A percentile compares a stretch with the other conserved stretches of the same genome.
Conservation (phyloP, 2,888 invertebrate species). For the Epinotia bilunana region DNA sequence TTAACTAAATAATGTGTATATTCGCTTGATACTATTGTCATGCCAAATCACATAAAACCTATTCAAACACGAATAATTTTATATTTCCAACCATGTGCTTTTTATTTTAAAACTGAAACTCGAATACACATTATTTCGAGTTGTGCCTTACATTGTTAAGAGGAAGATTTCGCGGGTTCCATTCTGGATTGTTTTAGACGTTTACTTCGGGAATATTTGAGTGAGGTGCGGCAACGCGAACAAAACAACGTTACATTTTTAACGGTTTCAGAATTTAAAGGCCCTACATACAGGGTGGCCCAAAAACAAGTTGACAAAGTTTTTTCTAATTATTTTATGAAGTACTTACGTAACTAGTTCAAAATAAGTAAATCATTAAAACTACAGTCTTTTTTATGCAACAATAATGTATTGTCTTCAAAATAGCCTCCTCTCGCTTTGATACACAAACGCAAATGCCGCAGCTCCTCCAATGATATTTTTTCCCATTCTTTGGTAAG, state of each 20-base stretch:
- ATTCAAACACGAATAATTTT: not conserved
- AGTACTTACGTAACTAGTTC: no score
- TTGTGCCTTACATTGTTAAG: not conserved
- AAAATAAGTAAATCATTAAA: no score
- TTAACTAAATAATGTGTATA: slow-evolving; percentile 4
- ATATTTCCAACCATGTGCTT: not conserved
- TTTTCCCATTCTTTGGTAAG: no score
- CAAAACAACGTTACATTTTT: slow-evolving; percentile 26
- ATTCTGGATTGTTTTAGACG: slow-evolving; percentile 37
- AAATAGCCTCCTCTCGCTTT: no score
- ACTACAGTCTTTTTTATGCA: no score
- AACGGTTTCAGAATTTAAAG: slow-evolving; percentile 2
- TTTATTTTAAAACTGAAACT: not conserved
- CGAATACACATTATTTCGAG: not conserved
- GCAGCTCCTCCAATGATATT: no score
- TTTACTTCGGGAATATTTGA: slow-evolving; percentile 26
- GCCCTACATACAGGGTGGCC: not conserved
- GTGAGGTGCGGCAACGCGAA: slow-evolving; percentile 11
- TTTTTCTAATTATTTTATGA: no score
- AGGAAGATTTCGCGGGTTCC: slow-evolving; percentile 5
- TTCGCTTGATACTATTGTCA: not conserved
- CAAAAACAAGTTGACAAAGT: not conserved
- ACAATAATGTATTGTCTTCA: no score
- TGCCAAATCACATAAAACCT: not conserved
- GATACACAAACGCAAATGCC: no score